phyloP scores from a whole-genome alignment of 2,797 vertebrate species.

The Diplodus sargus region DNA sequence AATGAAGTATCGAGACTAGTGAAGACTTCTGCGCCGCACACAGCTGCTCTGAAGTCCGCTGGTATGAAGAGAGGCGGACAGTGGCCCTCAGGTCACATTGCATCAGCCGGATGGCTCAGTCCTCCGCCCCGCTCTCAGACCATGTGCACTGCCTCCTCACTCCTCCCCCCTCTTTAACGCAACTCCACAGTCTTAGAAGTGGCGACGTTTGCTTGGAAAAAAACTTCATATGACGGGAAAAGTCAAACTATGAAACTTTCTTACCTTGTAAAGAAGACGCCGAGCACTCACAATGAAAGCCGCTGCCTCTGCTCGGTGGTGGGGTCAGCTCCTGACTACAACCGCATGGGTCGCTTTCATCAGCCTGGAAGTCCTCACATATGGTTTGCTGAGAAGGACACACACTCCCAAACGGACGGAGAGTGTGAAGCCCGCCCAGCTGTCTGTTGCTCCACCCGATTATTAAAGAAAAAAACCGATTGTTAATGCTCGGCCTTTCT shows the following conservation, averaged over 20 bases:
- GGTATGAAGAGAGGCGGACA: not conserved
- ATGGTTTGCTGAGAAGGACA: not conserved
- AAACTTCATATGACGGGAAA: not conserved
- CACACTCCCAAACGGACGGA: not conserved
- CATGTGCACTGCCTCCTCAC: slow-evolving; percentile 40
- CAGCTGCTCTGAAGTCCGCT: not conserved
- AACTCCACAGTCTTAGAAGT: no score
- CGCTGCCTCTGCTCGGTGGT: no score
- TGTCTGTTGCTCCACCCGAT: no score
- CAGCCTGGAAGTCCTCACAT: not conserved
- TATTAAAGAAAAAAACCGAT: no score
- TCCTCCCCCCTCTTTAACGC: no score
- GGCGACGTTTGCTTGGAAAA: rapidly evolving
- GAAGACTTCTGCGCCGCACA: no score
- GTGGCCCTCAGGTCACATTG: slow-evolving; percentile 30
- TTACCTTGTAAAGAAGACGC: slow-evolving; percentile 41
- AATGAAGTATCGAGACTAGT: not conserved
- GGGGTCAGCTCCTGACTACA: not conserved
- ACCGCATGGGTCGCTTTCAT: not conserved
- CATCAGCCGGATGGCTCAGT: slow-evolving; percentile 59
- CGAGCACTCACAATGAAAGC: not conserved
- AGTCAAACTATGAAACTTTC: not conserved
- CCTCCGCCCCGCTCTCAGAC: not conserved
- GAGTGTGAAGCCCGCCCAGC: not conserved
- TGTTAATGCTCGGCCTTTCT: rapidly evolving